phyloP scores from a whole-genome alignment of 2,113 vertebrate genomes.

The Poecile atricapillus region DNA sequence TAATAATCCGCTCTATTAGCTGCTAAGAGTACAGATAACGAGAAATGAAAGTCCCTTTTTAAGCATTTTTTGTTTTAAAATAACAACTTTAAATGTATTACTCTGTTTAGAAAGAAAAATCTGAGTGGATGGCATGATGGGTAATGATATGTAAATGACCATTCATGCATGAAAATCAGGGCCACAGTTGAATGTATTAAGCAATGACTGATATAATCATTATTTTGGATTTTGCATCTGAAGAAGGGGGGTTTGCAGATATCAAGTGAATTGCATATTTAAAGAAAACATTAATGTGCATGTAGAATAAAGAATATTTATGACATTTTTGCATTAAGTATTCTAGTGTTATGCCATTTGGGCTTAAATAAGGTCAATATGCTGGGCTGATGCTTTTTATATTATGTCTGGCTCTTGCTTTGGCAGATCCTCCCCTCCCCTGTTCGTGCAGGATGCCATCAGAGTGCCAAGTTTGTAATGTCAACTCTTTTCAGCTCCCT shows the following conservation, averaged over 20 bases:
- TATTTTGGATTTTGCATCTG: conserved; percentile 52
- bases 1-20: conserved; percentile 28
- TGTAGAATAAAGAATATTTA: conserved; percentile 5
- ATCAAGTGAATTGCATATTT: conserved; percentile 49
- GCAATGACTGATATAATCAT: conserved; percentile 46
- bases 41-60: neutral
- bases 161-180: conserved; percentile 57
- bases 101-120: conserved; percentile 42
- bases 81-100: conserved; percentile 39
- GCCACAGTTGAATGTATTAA: conserved; percentile 34
- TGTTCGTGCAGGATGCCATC: neutral
- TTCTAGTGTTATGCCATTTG: neutral
- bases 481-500: conserved; percentile 30
- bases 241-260: conserved; percentile 11
- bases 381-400: conserved; percentile 27
- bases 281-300: conserved; percentile 23
- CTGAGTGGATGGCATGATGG: conserved; percentile 31
- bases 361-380: conserved; percentile 59
- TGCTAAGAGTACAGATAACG: neutral
- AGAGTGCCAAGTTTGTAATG: conserved; percentile 36
- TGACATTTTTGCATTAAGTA: neutral
- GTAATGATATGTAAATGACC: conserved; percentile 57
- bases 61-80: conserved; percentile 29
- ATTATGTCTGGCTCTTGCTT: conserved; percentile 11
- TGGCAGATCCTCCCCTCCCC: conserved; percentile 22